These are phyloP conservation scores for Triops cancriformis DNA, from an alignment of 1,140 invertebrate species.

Conservation along the genomic window DNA sequence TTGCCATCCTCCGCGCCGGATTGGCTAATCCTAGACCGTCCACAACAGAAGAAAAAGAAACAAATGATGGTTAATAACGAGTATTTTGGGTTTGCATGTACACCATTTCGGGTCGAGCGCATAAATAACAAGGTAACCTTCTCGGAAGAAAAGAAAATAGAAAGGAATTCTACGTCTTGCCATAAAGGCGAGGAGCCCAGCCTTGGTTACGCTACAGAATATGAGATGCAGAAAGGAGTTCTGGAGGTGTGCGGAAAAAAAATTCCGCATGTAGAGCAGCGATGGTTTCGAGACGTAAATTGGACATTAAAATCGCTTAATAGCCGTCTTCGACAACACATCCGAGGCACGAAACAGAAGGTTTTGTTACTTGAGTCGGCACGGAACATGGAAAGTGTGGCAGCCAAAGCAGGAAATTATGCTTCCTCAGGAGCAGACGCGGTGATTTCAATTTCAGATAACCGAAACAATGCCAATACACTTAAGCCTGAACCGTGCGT, in stretches of 20 bases:
- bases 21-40: not conserved
- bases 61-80: not conserved
- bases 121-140: not conserved
- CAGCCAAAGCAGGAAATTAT: not conserved
- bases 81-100: not conserved
- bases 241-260: not conserved
- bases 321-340: not conserved
- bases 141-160: not conserved
- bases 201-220: not conserved
- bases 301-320: not conserved
- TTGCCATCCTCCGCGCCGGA: constrained; percentile 2
- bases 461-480: not conserved
- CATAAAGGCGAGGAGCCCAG: not conserved
- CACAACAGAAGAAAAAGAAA: not conserved
- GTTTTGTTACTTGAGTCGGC: not conserved
- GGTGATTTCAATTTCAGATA: constrained; percentile 2
- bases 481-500: not conserved
- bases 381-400: not conserved
- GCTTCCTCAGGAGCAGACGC: not conserved
- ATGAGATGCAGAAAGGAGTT: not conserved
- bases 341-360: not conserved
- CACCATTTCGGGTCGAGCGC: not conserved
- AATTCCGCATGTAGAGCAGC: not conserved
- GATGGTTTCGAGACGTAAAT: not conserved
- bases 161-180: not conserved